Evolutionary conservation across 2,888 invertebrate species (phyloP).

Genomic region (Seladonia tumulorum): DNA sequence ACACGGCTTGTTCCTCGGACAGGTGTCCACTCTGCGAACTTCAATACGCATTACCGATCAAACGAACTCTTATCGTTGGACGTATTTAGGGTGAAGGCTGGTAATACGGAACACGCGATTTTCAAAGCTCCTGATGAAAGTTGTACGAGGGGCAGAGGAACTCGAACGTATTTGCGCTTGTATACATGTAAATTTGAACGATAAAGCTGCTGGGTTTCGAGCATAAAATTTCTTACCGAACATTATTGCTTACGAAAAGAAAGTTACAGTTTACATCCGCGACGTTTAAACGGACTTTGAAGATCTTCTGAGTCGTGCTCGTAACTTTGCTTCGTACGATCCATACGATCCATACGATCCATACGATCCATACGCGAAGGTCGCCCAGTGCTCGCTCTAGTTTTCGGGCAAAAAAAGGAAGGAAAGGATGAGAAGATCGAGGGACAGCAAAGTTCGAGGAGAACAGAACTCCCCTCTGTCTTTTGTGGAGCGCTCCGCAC

Average conservation of each 20-base stretch:
- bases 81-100: no score
- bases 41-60: background rate
- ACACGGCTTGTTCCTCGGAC: background rate
- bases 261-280: background rate
- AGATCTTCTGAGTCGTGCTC: conserved; percentile 49
- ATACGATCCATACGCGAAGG: conserved; percentile 77
- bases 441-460: conserved; percentile 37
- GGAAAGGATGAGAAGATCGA: conserved; percentile 44
- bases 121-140: background rate
- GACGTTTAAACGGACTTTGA: conserved; percentile 19
- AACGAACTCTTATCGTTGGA: background rate
- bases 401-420: conserved; percentile 69
- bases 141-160: no score
- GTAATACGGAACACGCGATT: background rate
- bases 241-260: background rate
- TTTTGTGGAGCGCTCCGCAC: background rate
- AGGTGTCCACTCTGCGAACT: background rate
- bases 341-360: conserved; percentile 73
- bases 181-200: background rate
- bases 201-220: background rate
- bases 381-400: conserved; percentile 76
- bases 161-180: no score
- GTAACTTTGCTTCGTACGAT: conserved; percentile 18
- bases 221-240: background rate
- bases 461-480: conserved; percentile 27